Evolutionary conservation across 2,113 vertebrate genomes (phyloP).

Genomic region (Pontoporia blainvillei): DNA sequence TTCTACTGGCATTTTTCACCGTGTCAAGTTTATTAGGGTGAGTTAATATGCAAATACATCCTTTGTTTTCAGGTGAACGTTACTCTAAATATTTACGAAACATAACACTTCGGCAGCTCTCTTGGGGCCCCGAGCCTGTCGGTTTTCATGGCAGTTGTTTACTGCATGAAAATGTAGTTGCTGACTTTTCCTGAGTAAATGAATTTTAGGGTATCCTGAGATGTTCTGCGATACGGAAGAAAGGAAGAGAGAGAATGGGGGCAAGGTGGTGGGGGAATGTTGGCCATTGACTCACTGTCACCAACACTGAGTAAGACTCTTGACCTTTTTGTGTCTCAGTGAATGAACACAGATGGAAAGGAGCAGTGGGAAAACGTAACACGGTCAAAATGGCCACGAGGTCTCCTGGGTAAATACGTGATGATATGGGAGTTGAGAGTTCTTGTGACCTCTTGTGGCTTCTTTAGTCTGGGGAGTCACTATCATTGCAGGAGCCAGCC

Average conservation of each 20-base stretch:
- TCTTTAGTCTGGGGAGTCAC: neutral
- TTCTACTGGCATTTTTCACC: neutral
- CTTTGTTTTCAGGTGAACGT: neutral
- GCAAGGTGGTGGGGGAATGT: neutral
- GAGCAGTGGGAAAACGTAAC: constrained; percentile 47
- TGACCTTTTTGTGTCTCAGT: constrained; percentile 75
- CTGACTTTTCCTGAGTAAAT: neutral
- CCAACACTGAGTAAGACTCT: constrained; percentile 72
- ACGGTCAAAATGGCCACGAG: neutral
- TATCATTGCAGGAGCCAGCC: neutral
- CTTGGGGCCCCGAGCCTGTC: neutral
- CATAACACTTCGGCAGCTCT: neutral
- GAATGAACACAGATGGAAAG: constrained; percentile 72
- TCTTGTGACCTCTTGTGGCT: constrained; percentile 20
- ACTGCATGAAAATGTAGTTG: neutral
- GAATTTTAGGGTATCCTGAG: neutral
- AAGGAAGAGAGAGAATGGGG: neutral
- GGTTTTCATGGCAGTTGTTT: neutral
- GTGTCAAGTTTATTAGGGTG: neutral
- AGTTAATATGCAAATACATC: neutral
- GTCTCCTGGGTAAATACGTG: constrained; percentile 47
- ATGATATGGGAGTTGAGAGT: neutral
- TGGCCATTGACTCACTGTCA: constrained; percentile 74
- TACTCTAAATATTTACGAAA: neutral
- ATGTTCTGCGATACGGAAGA: neutral